Base-by-base conservation (phyloP, 2,888 invertebrate genomes). In the Athrips mouffetella region DNA sequence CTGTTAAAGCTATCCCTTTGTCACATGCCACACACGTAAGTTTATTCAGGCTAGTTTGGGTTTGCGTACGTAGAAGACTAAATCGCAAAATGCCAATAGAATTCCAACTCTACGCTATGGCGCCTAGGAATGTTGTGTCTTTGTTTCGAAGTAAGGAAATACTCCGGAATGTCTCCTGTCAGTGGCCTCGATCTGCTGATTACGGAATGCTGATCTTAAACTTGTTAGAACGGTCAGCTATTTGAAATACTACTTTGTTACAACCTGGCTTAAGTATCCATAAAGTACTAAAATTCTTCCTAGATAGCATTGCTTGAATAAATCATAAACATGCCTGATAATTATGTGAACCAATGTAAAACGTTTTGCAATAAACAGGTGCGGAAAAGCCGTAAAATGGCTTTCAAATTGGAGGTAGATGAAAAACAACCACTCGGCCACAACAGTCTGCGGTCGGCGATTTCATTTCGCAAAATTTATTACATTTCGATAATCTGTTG, bases 381-480 rank as follows among this genome's bases (percentile, higher is more conserved):
- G 35, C 23, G 33, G 31, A 27, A 37, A 44, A 33, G 27, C 42
- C n/a, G 30, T 49, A 51, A 58, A 63, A 58, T 49, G 27, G 49
- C 57, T 59, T 58, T 59, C 49, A 48, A 53, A 60, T 59, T 60
- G 57, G 51, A 63, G 60, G 58, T 62, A 60, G 57, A 71, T 70
- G 70, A 73, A 72, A 75, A 75, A 75, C 69, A 74, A 68, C 66
- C 66, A 50, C 56, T 44, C 45, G 30, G 58, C 79, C 76, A 62
- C 76, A 70, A 59, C 72, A 69, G 73, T 67, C 70, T 77, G 82
- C 73, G 81, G 80, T 69, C 54, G 45, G 51, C 60, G 70, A 73
- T 73, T 76, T 76, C 71, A 79, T 79, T 81, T 79, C 63, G 65
- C 62, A 62, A 70, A 70, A 75, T 75, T 74, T 71, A 76, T 80